Conservation (phyloP, 2,113 vertebrate genomes). For the Heterocephalus glaber region DNA sequence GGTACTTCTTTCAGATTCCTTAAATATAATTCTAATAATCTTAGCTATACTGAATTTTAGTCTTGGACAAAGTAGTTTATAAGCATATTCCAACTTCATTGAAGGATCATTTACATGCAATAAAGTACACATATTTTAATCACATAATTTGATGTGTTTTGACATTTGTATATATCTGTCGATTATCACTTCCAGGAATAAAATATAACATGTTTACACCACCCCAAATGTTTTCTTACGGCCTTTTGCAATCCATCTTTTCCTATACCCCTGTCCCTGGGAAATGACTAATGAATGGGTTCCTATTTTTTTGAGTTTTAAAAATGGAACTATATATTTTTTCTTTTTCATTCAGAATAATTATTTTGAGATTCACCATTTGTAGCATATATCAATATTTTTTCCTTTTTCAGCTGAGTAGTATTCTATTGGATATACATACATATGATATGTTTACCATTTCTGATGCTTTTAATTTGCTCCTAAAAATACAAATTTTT, state of each 20-base stretch:
- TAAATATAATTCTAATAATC: constrained; percentile 7
- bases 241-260: neutral
- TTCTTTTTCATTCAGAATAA: neutral
- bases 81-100: neutral
- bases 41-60: neutral
- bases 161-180: neutral
- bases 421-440: neutral
- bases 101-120: neutral
- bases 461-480: constrained; percentile 12
- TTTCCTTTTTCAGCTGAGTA: neutral
- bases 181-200: neutral
- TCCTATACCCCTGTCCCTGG: neutral
- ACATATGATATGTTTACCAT: neutral
- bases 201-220: neutral
- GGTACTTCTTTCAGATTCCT: neutral
- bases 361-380: neutral
- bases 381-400: neutral
- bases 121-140: neutral
- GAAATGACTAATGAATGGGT: neutral
- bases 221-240: neutral
- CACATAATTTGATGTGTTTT: neutral
- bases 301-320: neutral
- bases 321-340: neutral
- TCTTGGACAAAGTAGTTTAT: neutral
- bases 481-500: neutral